Evolutionary conservation across 2,797 vertebrate genomes (phyloP).

Genomic region (Eulemur rubriventer): DNA sequence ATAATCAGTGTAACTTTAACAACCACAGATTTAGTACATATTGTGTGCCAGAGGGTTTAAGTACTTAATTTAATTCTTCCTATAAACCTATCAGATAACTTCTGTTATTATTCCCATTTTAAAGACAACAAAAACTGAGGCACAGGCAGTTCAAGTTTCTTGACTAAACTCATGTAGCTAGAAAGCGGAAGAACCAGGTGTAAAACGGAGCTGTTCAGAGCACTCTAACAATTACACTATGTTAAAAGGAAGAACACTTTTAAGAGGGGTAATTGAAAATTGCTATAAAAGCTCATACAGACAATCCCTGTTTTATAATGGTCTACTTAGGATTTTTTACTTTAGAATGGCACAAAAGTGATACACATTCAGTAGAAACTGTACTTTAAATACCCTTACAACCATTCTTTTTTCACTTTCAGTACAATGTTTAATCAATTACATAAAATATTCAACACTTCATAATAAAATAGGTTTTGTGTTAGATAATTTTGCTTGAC

Average conservation of each 20-base stretch:
- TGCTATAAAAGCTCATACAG: not conserved
- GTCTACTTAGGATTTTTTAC: not conserved
- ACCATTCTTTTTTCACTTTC: not conserved
- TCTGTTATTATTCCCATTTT: not conserved
- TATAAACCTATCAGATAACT: not conserved
- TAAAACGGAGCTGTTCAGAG: not conserved
- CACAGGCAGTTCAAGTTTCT: not conserved
- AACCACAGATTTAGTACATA: not conserved
- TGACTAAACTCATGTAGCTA: not conserved
- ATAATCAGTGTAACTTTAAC: not conserved
- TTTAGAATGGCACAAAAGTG: not conserved
- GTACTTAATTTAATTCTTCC: not conserved
- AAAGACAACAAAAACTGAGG: not conserved
- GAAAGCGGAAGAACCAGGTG: not conserved
- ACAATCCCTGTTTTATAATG: not conserved
- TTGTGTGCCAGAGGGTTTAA: not conserved
- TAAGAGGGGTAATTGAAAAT: not conserved
- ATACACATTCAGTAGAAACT: not conserved
- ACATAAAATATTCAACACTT: not conserved
- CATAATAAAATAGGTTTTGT: not conserved
- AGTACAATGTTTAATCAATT: not conserved
- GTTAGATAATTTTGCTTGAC: not conserved
- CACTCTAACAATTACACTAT: not conserved
- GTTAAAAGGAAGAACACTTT: not conserved
- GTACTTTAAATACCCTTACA: not conserved